Evolutionary conservation across 2,113 vertebrate species (phyloP).

Genomic region (Mixornis gularis): DNA sequence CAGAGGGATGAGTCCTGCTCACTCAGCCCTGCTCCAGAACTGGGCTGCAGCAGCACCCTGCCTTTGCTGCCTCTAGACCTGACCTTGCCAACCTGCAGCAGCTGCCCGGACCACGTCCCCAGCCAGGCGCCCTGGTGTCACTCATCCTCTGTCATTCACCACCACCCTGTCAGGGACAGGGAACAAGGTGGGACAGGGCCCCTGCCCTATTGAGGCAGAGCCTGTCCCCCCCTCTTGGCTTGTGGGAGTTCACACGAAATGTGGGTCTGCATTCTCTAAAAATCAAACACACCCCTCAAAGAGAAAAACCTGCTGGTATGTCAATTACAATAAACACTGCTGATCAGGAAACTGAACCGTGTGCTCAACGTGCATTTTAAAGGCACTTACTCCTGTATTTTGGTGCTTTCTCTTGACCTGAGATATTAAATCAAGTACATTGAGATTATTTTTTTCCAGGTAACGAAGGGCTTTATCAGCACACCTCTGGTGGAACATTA

Average conservation of each 20-base stretch:
- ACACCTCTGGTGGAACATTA: background rate
- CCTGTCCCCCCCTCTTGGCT: background rate
- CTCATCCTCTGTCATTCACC: rapidly evolving
- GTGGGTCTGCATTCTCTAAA: background rate
- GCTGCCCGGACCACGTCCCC: background rate
- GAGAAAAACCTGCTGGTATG: background rate
- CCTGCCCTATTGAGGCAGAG: rapidly evolving
- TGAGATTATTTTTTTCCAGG: background rate
- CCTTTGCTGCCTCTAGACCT: background rate
- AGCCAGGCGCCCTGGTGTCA: background rate
- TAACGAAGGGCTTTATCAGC: background rate
- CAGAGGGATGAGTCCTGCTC: background rate
- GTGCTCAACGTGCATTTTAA: background rate
- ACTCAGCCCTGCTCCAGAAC: background rate
- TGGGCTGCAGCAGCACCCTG: rapidly evolving
- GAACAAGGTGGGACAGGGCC: rapidly evolving
- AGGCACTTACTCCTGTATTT: background rate
- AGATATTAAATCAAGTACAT: background rate
- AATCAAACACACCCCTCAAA: background rate
- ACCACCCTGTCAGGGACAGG: rapidly evolving
- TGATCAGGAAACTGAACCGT: background rate
- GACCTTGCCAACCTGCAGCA: background rate
- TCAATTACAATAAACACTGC: background rate
- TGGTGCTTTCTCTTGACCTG: background rate
- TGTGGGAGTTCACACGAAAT: background rate